These are phyloP conservation scores for Lasaia peninsularis DNA, from an alignment of 1,140 invertebrate genomes.

Conservation along the genomic window DNA sequence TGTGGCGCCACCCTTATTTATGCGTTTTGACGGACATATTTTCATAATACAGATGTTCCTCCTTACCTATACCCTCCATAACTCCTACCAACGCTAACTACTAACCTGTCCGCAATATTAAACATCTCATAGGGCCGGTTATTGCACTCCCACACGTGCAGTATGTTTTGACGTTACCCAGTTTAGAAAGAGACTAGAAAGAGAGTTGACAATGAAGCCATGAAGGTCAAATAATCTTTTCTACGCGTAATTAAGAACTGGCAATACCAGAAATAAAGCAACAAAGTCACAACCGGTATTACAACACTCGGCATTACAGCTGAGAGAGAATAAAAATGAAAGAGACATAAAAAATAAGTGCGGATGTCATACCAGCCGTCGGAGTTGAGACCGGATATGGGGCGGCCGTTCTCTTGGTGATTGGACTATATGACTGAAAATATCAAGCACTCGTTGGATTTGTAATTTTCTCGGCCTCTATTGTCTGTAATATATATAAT, in stretches of 20 bases:
- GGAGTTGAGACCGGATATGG: not conserved
- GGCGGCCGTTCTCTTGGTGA: not conserved
- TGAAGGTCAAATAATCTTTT: not conserved
- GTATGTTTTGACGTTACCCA: too few species aligned
- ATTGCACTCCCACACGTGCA: too few species aligned
- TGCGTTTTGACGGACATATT: too few species aligned
- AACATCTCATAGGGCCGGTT: too few species aligned
- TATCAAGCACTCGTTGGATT: conserved; percentile 5
- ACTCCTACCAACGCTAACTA: too few species aligned
- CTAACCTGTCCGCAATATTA: too few species aligned
- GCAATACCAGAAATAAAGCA: conserved; percentile 22
- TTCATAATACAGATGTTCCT: too few species aligned
- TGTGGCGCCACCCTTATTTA: too few species aligned
- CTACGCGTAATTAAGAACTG: not conserved
- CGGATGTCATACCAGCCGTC: conserved; percentile 35
- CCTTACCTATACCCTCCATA: too few species aligned
- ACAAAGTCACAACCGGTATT: conserved; percentile 20
- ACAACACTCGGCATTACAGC: conserved; percentile 23
- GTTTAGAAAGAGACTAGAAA: too few species aligned
- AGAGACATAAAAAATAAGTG: conserved; percentile 50
- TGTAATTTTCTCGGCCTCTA: conserved; percentile 13
- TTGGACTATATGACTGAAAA: not conserved
- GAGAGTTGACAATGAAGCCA: not conserved
- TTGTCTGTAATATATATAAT: too few species aligned
- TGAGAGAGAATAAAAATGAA: conserved; percentile 42